These are phyloP conservation scores for Hyperoplus immaculatus DNA, from an alignment of 2,797 vertebrate species.

Conservation along the genomic window DNA sequence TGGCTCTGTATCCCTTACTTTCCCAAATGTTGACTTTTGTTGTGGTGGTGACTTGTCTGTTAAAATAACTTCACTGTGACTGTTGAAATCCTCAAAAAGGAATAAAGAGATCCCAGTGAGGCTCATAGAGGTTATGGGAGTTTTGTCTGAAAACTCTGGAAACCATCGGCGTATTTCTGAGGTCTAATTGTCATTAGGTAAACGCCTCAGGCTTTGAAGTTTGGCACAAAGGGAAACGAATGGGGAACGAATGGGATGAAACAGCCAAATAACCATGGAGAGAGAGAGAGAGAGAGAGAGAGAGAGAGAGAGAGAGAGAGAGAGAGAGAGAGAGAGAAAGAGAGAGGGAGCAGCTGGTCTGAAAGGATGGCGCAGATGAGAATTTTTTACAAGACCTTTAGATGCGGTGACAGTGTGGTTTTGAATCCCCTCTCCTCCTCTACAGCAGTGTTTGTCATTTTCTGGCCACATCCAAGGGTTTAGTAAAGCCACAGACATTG, in stretches of 20 bases:
- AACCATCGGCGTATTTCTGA: conserved; percentile 39
- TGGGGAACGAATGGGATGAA: conserved; percentile 49
- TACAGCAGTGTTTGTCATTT: conserved; percentile 58
- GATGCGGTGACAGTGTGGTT: conserved; percentile 65
- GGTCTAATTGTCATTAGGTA: conserved; percentile 58
- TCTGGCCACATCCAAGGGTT: conserved; percentile 55
- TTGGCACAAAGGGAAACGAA: conserved; percentile 39
- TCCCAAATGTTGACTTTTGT: conserved; percentile 47
- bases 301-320: conserved; percentile 24
- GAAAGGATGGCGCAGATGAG: conserved; percentile 52
- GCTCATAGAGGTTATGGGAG: conserved; percentile 4
- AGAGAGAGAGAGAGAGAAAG: conserved; percentile 7
- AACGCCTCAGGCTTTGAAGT: conserved; percentile 60
- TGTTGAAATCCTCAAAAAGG: conserved; percentile 4
- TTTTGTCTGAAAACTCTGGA: conserved; percentile 39
- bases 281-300: conserved; percentile 14
- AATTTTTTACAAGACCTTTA: conserved; percentile 55
- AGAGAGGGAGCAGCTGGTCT: conserved; percentile 58
- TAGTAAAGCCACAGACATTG: conserved; percentile 54
- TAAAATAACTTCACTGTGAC: conserved; percentile 40
- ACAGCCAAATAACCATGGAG: conserved; percentile 33
- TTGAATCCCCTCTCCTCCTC: conserved; percentile 42
- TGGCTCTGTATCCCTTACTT: conserved; percentile 33
- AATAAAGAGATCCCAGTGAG: conserved; percentile 23
- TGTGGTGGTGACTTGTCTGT: conserved; percentile 40